Evolutionary conservation across 2,888 invertebrate genomes (phyloP), one percentile per base, ranked within the genome.

Genomic region (Caenorhabditis uteleia): DNA sequence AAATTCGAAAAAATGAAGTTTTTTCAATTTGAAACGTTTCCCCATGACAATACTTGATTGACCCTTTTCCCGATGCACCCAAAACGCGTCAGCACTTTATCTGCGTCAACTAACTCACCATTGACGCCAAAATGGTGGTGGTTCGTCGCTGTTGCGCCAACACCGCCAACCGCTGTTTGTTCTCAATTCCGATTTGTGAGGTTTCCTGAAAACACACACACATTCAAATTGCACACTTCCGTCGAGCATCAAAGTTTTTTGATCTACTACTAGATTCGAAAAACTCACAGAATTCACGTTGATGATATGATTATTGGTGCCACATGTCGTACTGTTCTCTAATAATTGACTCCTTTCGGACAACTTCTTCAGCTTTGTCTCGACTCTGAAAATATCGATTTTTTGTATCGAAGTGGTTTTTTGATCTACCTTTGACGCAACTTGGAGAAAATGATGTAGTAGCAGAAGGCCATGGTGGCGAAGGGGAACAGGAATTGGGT

Each of bases 401-500:
- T 8, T 29, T 29, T 8, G 14, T 8, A 29, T 8, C 12, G 31
- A 12, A 12, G 14, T 8, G 31, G 31, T 10, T 39, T 39, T n/a
- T 39, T 39, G 16, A 23, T 38, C 26, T 33, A 73, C 57, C 79
- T 66, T 31, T 74, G 66, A 23, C 74, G 50, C 26, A 82, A 59
- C 20, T 69, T 42, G 7, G 75, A 64, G 50, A 82, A 92, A 86
- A 58, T 93, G 92, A 44, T 95, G n/a, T 91, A 89, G 85, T 98
- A 98, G 85, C 95, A 95, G 83, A 93, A 91, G 8, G 92, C 91
- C 82, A 97, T 95, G 68, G 95, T 91, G 69, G 90, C 87, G 85
- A 97, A 95, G 1, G 97, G 97, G 72, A 95, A 87, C 43, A 93
- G 89, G 83, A 95, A 97, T 86, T 98, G 97, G 76, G 94, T 86